Percentiles rank a stretch among this genome's conserved stretches.
Conservation (phyloP, 1,140 invertebrate genomes). For the Sitobion miscanthi region DNA sequence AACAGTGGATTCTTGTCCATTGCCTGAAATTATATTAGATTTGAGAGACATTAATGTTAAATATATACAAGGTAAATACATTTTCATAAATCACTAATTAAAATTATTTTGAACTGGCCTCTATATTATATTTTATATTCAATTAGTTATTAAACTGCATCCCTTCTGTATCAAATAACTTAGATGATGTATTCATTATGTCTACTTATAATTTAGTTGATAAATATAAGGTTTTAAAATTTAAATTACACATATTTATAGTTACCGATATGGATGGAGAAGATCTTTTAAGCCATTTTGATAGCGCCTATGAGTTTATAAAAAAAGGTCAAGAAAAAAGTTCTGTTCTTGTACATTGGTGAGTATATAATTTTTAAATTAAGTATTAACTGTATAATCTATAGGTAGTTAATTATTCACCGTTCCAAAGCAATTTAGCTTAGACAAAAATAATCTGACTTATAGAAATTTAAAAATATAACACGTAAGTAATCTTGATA, state of each 20-base stretch:
- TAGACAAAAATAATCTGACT: not conserved
- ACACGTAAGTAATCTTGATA: not conserved
- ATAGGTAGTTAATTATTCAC: not conserved
- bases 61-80: slow-evolving; percentile 72
- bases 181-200: not conserved
- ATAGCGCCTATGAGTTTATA: slow-evolving; percentile 77
- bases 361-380: slow-evolving; percentile 58
- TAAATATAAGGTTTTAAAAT: not conserved
- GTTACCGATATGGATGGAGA: slow-evolving; percentile 82
- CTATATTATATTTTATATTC: slow-evolving; percentile 60
- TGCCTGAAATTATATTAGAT: slow-evolving; percentile 75
- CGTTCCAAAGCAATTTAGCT: not conserved
- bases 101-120: not conserved
- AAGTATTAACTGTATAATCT: not conserved
- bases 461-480: not conserved
- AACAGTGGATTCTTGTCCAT: slow-evolving; percentile 81
- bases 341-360: slow-evolving; percentile 81
- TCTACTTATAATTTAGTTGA: not conserved
- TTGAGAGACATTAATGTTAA: slow-evolving; percentile 72
- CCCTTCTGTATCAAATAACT: not conserved
- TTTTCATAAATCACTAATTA: not conserved
- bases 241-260: not conserved
- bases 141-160: slow-evolving; percentile 59
- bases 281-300: slow-evolving; percentile 79
- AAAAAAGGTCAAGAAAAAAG: slow-evolving; percentile 68